phyloP scores from a whole-genome alignment of 2,888 invertebrate species.

The Agriotes lineatus region DNA sequence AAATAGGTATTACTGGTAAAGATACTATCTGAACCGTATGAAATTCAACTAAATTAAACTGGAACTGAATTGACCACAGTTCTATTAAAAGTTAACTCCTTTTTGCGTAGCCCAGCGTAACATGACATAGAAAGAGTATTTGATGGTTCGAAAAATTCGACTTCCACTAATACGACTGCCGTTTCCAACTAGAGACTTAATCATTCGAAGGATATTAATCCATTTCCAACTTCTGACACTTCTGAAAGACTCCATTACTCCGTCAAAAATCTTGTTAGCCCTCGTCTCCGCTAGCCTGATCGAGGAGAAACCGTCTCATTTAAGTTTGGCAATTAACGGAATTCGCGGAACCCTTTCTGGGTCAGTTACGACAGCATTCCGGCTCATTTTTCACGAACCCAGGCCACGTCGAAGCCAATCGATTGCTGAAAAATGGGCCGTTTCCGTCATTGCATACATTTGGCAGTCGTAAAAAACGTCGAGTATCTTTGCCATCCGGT shows the following conservation, averaged over 20 bases:
- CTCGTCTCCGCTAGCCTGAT: slow-evolving; percentile 1
- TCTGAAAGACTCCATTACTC: slow-evolving; percentile 34
- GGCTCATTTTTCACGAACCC: slow-evolving; percentile 18
- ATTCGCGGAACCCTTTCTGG: slow-evolving; percentile 25
- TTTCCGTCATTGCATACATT: neutral
- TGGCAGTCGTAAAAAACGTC: neutral
- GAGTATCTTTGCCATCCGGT: neutral
- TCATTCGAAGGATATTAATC: slow-evolving; percentile 16
- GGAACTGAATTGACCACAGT: too few species aligned
- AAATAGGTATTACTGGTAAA: too few species aligned
- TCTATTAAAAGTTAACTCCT: too few species aligned
- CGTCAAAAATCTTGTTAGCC: slow-evolving; percentile 30
- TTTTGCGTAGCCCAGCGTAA: too few species aligned
- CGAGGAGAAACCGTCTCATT: slow-evolving; percentile 18
- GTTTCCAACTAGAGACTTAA: slow-evolving; percentile 17
- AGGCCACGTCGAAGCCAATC: neutral
- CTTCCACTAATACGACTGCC: too few species aligned
- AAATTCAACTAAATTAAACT: too few species aligned
- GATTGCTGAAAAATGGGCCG: neutral
- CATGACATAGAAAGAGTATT: too few species aligned
- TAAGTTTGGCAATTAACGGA: slow-evolving; percentile 38
- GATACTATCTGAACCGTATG: too few species aligned
- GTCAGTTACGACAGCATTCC: slow-evolving; percentile 8
- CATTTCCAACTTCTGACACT: slow-evolving; percentile 35
- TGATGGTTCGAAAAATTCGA: too few species aligned